phyloP scores from a whole-genome alignment of 2,888 invertebrate species.

The Choristoneura rosaceana region DNA sequence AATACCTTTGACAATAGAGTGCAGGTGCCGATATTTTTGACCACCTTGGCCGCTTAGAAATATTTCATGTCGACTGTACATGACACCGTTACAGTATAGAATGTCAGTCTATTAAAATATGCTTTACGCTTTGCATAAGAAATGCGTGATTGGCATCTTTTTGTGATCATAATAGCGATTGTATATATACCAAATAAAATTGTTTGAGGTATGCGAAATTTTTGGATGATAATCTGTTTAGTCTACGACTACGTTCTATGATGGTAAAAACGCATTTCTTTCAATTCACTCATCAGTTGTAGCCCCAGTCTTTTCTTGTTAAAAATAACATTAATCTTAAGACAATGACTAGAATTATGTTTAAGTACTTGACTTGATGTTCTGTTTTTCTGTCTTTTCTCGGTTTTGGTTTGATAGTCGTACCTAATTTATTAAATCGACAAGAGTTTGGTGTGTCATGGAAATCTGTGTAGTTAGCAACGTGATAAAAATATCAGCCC shows the following conservation, averaged over 20 bases:
- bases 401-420: not conserved
- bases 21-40: too few relatives aligned
- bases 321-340: not conserved
- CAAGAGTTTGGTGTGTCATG: not conserved
- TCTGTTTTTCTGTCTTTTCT: not conserved
- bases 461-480: conserved; percentile 3
- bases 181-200: conserved; percentile 10
- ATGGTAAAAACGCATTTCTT: not conserved
- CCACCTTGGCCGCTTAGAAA: too few relatives aligned
- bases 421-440: not conserved
- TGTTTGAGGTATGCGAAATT: conserved; percentile 11
- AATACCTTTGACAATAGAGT: too few relatives aligned
- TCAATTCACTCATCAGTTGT: not conserved
- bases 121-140: not conserved
- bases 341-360: not conserved
- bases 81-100: too few relatives aligned
- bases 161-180: conserved; percentile 14
- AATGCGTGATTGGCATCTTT: conserved; percentile 18
- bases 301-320: not conserved
- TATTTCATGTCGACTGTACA: too few relatives aligned
- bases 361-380: not conserved
- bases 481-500: conserved; percentile 25
- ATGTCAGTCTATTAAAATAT: too few relatives aligned
- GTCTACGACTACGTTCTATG: conserved; percentile 13
- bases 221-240: conserved; percentile 27